Percentiles rank a stretch among this genome's conserved stretches.
These are phyloP conservation scores for Myanophis thanlyinensis DNA, from an alignment of 2,113 vertebrate genomes.

Conservation along the genomic window DNA sequence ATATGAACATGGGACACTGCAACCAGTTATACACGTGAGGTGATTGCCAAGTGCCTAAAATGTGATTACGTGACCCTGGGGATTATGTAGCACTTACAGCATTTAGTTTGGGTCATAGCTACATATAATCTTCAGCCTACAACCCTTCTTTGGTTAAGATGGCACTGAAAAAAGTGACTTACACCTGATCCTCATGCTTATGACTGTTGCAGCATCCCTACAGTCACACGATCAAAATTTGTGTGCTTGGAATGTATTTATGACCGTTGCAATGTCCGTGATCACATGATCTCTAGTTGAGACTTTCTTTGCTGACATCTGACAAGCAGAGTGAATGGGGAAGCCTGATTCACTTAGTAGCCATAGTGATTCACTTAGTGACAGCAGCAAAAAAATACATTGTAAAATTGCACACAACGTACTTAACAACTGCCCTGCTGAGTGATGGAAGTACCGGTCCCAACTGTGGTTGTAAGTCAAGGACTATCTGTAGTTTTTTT, in stretches of 20 bases:
- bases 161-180: neutral
- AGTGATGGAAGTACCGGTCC: neutral
- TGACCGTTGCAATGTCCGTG: neutral
- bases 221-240: neutral
- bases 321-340: too few species aligned
- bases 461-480: neutral
- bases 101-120: too few species aligned
- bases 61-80: too few species aligned
- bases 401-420: neutral
- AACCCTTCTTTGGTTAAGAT: neutral
- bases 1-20: too few species aligned
- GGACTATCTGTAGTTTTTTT: neutral
- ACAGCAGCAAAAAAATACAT: neutral
- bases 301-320: neutral
- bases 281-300: neutral
- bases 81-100: too few species aligned
- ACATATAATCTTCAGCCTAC: too few species aligned
- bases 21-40: too few species aligned
- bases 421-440: neutral
- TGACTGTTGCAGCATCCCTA: neutral
- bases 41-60: too few species aligned
- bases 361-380: neutral
- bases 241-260: neutral
- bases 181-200: neutral
- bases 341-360: neutral